Evolutionary conservation across 2,888 invertebrate species (phyloP), one percentile per base, ranked within the genome.

Genomic region (Spodoptera picta): DNA sequence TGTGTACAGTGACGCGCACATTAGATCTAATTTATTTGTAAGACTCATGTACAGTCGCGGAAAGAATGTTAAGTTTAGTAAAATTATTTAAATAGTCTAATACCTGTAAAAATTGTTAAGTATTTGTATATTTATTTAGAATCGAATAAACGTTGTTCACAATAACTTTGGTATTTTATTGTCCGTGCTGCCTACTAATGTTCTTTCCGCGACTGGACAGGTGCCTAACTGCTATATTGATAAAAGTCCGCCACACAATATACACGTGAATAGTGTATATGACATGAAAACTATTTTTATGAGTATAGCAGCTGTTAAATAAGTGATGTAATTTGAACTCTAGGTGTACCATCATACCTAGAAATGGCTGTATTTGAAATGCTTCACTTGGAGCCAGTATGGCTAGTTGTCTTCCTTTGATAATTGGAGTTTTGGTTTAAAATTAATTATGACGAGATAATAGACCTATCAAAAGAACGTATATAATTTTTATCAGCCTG

Each of bases 111-210:
- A 77, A 79, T 53, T 79, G 77, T 73, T 79, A 36, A 36, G 36
- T 36, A 77, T 65, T 75, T 79, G 71, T 79, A 73, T 79, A 77
- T 79, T 79, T 79, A 79, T 79, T 27, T 72, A 79, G 69, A 75
- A 60, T 69, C 58, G 54, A 79, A 79, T 79, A 79, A 79, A 79
- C 68, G 71, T 77, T 77, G 72, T 77, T 75, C 65, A 69, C 64
- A 43, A 73, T 63, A 60, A 51, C 53, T 69, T 75, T 73, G 67
- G 72, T 77, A 73, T 73, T 73, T 73, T 69, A 73, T 76, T 69
- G 58, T 60, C 57, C 60, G 55, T 62, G 59, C 48, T 54, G 51
- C 76, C 74, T 76, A 42, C 64, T 52, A 24, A 66, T 65, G 71
- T 70, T 73, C 79, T 77, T 79, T 79, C 73, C 68, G 75, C 77